Conservation (phyloP, 2,797 vertebrate species). For the Galago senegalensis region DNA sequence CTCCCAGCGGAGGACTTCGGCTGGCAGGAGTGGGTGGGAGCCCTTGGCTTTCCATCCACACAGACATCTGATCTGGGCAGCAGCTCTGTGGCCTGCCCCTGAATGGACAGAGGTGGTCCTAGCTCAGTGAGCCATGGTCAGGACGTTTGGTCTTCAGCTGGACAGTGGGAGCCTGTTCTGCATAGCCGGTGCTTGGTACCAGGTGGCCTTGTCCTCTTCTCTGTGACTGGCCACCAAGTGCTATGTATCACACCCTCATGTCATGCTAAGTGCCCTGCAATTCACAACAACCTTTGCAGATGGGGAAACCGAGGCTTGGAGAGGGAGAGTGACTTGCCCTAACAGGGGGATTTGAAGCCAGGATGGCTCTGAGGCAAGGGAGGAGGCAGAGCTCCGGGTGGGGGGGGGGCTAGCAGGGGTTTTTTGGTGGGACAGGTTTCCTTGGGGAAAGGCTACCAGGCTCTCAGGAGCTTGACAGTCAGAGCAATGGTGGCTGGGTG, state of each 20-base stretch:
- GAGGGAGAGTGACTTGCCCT: neutral
- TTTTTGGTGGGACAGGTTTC: neutral
- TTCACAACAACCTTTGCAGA: neutral
- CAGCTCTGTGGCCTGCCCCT: neutral
- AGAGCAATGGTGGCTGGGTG: neutral
- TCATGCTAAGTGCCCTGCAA: no score
- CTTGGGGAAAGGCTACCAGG: neutral
- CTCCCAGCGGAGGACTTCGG: neutral
- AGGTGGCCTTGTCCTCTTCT: neutral
- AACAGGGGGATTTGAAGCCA: neutral
- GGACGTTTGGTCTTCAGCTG: neutral
- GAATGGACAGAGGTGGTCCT: neutral
- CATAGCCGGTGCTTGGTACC: neutral
- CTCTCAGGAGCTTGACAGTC: neutral
- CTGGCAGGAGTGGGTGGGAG: neutral
- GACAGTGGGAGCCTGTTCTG: neutral
- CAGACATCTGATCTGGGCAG: neutral
- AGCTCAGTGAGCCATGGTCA: neutral
- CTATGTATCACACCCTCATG: fast-evolving
- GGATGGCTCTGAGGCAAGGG: neutral
- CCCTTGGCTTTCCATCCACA: neutral
- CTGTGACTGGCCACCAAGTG: neutral
- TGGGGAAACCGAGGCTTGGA: neutral
- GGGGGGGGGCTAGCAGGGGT: fast-evolving
- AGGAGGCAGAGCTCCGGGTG: fast-evolving